A percentile compares a stretch with the other conserved stretches of the same genome.
phyloP scores from a whole-genome alignment of 2,888 invertebrate genomes.

The Apotomis betuletana region DNA sequence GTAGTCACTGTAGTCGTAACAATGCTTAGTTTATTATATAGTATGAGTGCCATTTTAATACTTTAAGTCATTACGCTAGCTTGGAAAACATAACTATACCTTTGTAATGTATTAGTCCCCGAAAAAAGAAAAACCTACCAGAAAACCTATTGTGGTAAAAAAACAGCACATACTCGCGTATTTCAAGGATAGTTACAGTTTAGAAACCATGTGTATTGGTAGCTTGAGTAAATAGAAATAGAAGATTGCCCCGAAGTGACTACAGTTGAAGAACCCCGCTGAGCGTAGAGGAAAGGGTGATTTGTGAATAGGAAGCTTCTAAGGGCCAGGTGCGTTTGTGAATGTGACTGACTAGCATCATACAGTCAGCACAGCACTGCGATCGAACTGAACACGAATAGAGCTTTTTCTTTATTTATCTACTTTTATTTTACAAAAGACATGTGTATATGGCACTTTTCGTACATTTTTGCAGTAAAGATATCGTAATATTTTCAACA shows the following conservation, averaged over 20 bases:
- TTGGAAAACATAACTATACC: too few species aligned
- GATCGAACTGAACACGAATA: constrained; percentile 25
- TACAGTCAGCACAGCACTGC: constrained; percentile 11
- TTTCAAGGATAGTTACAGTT: background rate
- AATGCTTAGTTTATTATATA: too few species aligned
- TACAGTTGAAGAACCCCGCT: constrained; percentile 4
- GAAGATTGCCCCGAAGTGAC: constrained; percentile 9
- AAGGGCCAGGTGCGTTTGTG: constrained; percentile 27
- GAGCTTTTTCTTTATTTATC: background rate
- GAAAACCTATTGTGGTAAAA: background rate
- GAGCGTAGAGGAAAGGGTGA: constrained; percentile 24
- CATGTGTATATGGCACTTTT: too few species aligned
- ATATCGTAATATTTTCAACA: too few species aligned
- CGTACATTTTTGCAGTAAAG: too few species aligned
- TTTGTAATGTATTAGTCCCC: too few species aligned
- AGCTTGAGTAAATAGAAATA: background rate
- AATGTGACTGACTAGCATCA: constrained; percentile 11
- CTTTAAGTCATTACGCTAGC: too few species aligned
- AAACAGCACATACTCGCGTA: too few species aligned
- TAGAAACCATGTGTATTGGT: background rate
- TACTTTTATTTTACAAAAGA: too few species aligned
- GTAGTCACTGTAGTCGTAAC: too few species aligned
- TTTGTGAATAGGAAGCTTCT: constrained; percentile 35
- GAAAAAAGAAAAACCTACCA: too few species aligned
- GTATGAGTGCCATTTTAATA: too few species aligned